Percentiles rank a stretch among this genome's conserved stretches.
Conservation (phyloP, 2,113 vertebrate species). For the Perca fluviatilis region DNA sequence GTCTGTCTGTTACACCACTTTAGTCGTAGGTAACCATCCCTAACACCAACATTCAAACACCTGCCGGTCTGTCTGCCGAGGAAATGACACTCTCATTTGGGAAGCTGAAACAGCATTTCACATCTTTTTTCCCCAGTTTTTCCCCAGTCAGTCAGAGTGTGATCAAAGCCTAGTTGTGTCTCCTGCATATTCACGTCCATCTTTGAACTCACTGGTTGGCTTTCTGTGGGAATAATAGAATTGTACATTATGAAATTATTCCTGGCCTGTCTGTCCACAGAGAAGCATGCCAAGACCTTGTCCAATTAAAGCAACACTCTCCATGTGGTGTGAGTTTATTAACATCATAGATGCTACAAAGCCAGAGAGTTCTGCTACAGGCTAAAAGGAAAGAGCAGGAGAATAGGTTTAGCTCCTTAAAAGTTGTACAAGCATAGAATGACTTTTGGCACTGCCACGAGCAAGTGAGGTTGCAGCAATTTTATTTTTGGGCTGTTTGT, state of each 20-base stretch:
- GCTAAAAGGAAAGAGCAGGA: conserved; percentile 26
- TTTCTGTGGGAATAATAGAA: conserved; percentile 65
- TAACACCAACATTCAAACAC: conserved; percentile 8
- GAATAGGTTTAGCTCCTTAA: conserved; percentile 43
- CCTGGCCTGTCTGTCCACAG: conserved; percentile 61
- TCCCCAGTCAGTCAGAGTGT: conserved; percentile 31
- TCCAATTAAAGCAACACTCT: conserved; percentile 75
- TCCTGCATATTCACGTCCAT: conserved; percentile 64
- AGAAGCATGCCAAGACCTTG: conserved; percentile 65
- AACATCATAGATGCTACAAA: conserved; percentile 65
- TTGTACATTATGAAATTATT: conserved; percentile 69
- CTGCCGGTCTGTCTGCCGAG: conserved; percentile 9
- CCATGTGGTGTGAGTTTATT: conserved; percentile 79
- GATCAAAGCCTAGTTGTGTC: conserved; percentile 58
- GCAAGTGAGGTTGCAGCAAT: not conserved
- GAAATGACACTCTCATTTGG: conserved; percentile 18
- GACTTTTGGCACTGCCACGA: conserved; percentile 24
- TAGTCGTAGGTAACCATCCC: conserved; percentile 19
- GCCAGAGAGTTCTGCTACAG: conserved; percentile 50
- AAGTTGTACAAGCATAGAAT: conserved; percentile 1
- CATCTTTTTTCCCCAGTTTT: not conserved
- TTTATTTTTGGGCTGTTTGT: conserved; percentile 41
- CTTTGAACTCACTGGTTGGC: conserved; percentile 50
- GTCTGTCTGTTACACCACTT: conserved; percentile 45
- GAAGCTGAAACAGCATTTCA: conserved; percentile 36